Evolutionary conservation across 92 coral and sea anemone species (phyloP).

Genomic region (Phymanthus crucifer): DNA sequence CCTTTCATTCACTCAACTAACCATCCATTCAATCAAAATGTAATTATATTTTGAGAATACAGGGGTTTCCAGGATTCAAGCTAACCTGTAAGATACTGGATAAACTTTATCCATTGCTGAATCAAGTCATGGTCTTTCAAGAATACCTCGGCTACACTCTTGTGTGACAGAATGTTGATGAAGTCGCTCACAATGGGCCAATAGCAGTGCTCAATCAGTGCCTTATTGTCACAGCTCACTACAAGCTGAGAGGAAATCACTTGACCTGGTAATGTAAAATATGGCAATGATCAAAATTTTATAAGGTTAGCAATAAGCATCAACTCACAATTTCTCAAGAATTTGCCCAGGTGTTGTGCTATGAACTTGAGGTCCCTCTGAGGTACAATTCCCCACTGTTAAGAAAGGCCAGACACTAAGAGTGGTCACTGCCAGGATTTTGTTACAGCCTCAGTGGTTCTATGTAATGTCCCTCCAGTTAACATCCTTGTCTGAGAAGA

Average conservation of each 20-base stretch:
- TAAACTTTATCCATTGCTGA: conserved; percentile 82
- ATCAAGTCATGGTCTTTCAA: conserved; percentile 83
- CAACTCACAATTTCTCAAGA: too few species aligned
- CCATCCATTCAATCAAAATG: background rate
- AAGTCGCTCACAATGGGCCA: conserved; percentile 98
- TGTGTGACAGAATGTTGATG: conserved; percentile 90
- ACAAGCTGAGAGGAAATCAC: conserved; percentile 58
- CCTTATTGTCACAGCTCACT: conserved; percentile 73
- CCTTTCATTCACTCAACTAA: background rate
- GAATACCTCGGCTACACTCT: conserved; percentile 80
- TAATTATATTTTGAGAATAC: background rate
- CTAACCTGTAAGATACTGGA: conserved; percentile 80
- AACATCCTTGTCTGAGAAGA: too few species aligned
- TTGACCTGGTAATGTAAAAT: background rate
- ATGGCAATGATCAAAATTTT: background rate
- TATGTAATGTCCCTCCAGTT: too few species aligned
- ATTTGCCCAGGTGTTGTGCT: too few species aligned
- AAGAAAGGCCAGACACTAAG: too few species aligned
- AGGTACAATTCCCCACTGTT: too few species aligned
- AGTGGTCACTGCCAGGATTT: too few species aligned
- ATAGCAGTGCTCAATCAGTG: conserved; percentile 81
- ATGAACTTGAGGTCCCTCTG: too few species aligned
- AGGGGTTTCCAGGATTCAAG: background rate
- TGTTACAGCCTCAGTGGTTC: too few species aligned
- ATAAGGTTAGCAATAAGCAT: too few species aligned